A percentile compares a stretch with the other conserved stretches of the same genome.
Conservation (phyloP, 2,797 vertebrate species). For the Labroides dimidiatus region DNA sequence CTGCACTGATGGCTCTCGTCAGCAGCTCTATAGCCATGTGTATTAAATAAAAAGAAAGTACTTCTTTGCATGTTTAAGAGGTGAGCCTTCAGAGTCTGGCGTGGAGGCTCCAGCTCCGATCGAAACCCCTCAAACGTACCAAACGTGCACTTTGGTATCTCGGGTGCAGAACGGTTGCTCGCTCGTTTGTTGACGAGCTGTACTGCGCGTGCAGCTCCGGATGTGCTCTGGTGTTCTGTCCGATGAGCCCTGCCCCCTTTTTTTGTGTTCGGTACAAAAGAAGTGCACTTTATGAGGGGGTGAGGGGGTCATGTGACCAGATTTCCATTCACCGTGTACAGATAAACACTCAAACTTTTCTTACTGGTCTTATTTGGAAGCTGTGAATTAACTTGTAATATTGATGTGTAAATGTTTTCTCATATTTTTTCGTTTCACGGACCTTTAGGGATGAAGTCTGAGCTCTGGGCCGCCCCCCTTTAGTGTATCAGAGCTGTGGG, state of each 20-base stretch:
- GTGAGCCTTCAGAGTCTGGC: slow-evolving; percentile 16
- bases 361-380: slow-evolving; percentile 77
- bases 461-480: slow-evolving; percentile 6
- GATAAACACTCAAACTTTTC: slow-evolving; percentile 57
- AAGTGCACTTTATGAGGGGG: slow-evolving; percentile 38
- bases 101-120: slow-evolving; percentile 6
- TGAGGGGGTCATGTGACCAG: slow-evolving; percentile 21
- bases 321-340: slow-evolving; percentile 62
- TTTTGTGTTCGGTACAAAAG: slow-evolving; percentile 32
- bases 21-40: slow-evolving; percentile 43
- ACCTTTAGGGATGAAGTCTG: neutral
- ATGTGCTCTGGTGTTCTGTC: slow-evolving; percentile 5
- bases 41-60: slow-evolving; percentile 35
- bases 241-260: slow-evolving; percentile 28
- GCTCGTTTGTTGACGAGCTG: slow-evolving; percentile 5
- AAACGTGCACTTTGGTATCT: slow-evolving; percentile 43
- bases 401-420: slow-evolving; percentile 77
- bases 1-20: slow-evolving; percentile 27
- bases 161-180: slow-evolving; percentile 18
- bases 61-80: slow-evolving; percentile 57
- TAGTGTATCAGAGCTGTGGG: slow-evolving; percentile 34
- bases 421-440: slow-evolving; percentile 18
- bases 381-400: slow-evolving; percentile 82
- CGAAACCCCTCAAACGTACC: slow-evolving; percentile 29
- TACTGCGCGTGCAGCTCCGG: slow-evolving; percentile 16